Conservation (phyloP, 2,888 invertebrate genomes). For the Acleris cristana region DNA sequence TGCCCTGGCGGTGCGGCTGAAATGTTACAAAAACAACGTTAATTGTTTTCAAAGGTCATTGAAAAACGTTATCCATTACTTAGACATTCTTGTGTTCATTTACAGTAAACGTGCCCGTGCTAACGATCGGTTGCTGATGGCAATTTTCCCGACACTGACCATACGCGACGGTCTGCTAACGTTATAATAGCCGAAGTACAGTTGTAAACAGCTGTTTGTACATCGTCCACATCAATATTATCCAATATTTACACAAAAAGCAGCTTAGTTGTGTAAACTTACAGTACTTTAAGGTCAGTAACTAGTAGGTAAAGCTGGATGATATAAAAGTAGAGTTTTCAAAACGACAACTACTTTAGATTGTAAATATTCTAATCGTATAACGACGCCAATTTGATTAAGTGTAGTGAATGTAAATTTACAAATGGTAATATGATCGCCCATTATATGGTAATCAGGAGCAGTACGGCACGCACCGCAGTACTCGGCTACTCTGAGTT, state of each 20-base stretch:
- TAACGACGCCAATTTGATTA: slow-evolving; percentile 56
- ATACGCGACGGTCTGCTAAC: slow-evolving; percentile 61
- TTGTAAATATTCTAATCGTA: slow-evolving; percentile 47
- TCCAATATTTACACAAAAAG: no score
- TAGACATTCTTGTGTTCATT: slow-evolving; percentile 19
- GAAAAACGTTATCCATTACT: slow-evolving; percentile 36
- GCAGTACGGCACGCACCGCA: slow-evolving; percentile 51
- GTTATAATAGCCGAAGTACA: slow-evolving; percentile 65
- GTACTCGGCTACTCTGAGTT: slow-evolving; percentile 18
- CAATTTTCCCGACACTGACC: slow-evolving; percentile 64
- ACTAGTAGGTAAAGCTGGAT: not conserved
- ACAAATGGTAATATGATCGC: slow-evolving; percentile 62
- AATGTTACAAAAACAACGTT: slow-evolving; percentile 41
- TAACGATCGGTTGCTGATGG: slow-evolving; percentile 50
- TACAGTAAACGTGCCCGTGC: slow-evolving; percentile 39
- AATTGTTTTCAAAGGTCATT: slow-evolving; percentile 8
- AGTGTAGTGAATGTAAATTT: slow-evolving; percentile 58
- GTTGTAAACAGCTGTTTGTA: slow-evolving; percentile 54
- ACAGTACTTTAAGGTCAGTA: not conserved
- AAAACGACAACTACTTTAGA: slow-evolving; percentile 30
- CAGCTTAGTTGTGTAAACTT: no score
- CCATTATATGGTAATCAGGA: slow-evolving; percentile 69
- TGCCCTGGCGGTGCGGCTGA: slow-evolving; percentile 93
- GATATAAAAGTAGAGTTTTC: slow-evolving; percentile 2
- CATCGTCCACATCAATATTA: slow-evolving; percentile 36